Conservation (phyloP, 2,888 invertebrate species). For the Cremastobaeus sp. region DNA sequence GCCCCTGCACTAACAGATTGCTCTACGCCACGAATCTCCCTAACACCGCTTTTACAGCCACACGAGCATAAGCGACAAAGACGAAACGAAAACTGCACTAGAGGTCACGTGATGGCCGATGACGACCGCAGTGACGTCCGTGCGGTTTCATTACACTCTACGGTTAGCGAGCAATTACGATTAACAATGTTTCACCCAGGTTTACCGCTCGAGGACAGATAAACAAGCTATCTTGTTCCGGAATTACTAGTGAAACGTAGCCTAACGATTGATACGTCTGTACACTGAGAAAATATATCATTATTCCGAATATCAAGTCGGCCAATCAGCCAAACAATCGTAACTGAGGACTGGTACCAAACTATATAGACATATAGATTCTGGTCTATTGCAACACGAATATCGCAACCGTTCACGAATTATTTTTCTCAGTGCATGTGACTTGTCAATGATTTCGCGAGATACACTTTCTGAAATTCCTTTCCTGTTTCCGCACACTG, state of each 20-base stretch:
- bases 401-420: too few species aligned
- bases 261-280: constrained; percentile 1
- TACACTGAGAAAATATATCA: constrained; percentile 4
- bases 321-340: too few species aligned
- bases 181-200: too few species aligned
- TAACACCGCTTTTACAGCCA: constrained; percentile 46
- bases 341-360: too few species aligned
- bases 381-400: too few species aligned
- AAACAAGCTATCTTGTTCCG: constrained; percentile 2
- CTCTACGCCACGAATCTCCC: constrained; percentile 74
- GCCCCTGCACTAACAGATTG: constrained; percentile 78
- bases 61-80: constrained; percentile 46
- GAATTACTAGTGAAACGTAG: background rate
- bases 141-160: background rate
- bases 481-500: too few species aligned
- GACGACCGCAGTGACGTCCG: too few species aligned
- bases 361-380: too few species aligned
- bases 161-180: constrained; percentile 3
- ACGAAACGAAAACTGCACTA: constrained; percentile 40
- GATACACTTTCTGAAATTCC: too few species aligned
- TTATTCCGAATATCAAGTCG: too few species aligned
- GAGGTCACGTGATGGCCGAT: constrained; percentile 10
- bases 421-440: too few species aligned
- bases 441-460: too few species aligned
- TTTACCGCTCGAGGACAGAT: constrained; percentile 14